phyloP scores from a whole-genome alignment of 2,797 vertebrate genomes.

The Ficedula albicollis region DNA sequence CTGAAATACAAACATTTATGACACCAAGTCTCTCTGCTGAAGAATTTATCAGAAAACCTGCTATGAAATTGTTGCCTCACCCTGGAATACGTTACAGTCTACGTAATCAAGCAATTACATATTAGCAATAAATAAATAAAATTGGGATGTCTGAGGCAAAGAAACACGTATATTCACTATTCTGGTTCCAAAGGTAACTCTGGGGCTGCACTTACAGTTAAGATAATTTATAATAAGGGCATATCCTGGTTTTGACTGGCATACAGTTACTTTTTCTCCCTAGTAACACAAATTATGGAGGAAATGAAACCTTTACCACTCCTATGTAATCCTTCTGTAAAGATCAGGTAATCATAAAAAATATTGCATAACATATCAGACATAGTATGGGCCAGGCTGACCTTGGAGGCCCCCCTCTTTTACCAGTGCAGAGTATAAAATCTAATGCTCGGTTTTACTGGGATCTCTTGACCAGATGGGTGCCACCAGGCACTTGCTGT shows the following conservation, averaged over 20 bases:
- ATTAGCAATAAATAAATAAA: not conserved
- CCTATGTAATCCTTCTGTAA: not conserved
- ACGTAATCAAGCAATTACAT: not conserved
- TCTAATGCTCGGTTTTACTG: not conserved
- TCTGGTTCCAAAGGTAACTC: not conserved
- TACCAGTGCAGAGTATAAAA: conserved; percentile 1
- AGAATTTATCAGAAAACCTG: not conserved
- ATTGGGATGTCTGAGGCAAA: not conserved
- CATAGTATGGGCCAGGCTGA: not conserved
- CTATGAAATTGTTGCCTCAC: not conserved
- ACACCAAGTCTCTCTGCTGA: not conserved
- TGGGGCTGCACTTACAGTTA: not conserved
- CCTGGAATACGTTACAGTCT: accelerated
- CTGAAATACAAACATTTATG: not conserved
- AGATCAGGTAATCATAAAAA: not conserved
- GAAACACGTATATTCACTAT: accelerated
- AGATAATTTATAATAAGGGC: not conserved
- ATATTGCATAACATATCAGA: not conserved
- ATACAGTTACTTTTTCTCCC: not conserved
- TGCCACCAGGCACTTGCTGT: not conserved
- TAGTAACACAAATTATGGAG: not conserved
- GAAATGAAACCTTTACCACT: not conserved
- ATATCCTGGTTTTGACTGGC: not conserved
- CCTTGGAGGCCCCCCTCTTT: not conserved
- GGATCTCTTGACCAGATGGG: not conserved